A percentile compares a stretch with the other conserved stretches of the same genome.
These are phyloP conservation scores for Hirtodrosophila histrioides DNA, from an alignment of 2,888 invertebrate genomes.

Conservation along the genomic window DNA sequence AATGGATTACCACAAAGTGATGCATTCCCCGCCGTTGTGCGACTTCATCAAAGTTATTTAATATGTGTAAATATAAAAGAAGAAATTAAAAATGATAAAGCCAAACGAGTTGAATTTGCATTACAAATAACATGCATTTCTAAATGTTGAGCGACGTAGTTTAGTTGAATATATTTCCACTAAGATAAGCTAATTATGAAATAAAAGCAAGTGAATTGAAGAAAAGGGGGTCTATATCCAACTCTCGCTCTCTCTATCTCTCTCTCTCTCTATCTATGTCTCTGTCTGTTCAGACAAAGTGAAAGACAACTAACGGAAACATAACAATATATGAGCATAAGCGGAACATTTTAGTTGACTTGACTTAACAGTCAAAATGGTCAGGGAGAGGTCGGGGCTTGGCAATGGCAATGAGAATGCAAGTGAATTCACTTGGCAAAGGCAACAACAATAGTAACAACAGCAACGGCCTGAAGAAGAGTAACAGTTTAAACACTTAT, in stretches of 20 bases:
- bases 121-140: neutral
- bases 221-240: neutral
- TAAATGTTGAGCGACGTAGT: neutral
- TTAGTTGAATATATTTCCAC: slow-evolving; percentile 1
- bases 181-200: slow-evolving; percentile 8
- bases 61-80: too few species aligned
- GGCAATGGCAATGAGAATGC: slow-evolving; percentile 41
- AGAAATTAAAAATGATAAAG: too few species aligned
- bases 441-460: slow-evolving; percentile 17
- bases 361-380: slow-evolving; percentile 18
- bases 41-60: too few species aligned
- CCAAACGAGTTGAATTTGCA: neutral
- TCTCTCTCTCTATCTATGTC: too few species aligned
- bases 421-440: slow-evolving; percentile 43
- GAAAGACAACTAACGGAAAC: slow-evolving; percentile 12
- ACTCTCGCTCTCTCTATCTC: too few species aligned
- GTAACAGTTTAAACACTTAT: slow-evolving; percentile 62
- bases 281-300: neutral
- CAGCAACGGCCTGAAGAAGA: slow-evolving; percentile 15
- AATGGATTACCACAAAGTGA: too few species aligned
- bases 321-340: slow-evolving; percentile 59
- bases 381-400: neutral
- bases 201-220: slow-evolving; percentile 1
- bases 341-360: slow-evolving; percentile 46
- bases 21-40: too few species aligned